Percentiles rank a stretch among this genome's conserved stretches.
phyloP scores from a whole-genome alignment of 2,888 invertebrate species.

The Imbricaverruca yamaguchii region DNA sequence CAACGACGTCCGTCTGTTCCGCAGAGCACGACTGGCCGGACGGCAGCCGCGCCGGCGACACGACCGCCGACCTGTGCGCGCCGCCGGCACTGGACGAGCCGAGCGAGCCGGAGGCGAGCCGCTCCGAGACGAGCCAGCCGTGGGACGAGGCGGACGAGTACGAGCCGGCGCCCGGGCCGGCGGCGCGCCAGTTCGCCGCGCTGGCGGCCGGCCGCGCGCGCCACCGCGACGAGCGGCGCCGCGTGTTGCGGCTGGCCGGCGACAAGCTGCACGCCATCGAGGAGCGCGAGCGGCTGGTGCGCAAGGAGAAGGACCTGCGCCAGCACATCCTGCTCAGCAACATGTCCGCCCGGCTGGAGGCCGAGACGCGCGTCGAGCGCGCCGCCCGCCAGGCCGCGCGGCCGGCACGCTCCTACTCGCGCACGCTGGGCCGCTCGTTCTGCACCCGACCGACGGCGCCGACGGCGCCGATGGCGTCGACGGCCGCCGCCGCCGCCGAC shows the following conservation, averaged over 20 bases:
- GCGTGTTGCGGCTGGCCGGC: slow-evolving; percentile 1
- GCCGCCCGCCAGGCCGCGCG: neutral
- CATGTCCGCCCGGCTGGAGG: slow-evolving; percentile 3
- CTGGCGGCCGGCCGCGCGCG: neutral
- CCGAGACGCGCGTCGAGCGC: slow-evolving; percentile 2
- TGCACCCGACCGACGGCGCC: neutral
- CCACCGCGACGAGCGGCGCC: slow-evolving; percentile 6
- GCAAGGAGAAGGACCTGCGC: neutral
- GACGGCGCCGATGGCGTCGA: neutral
- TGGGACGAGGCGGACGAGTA: too few relatives aligned
- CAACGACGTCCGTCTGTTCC: too few relatives aligned
- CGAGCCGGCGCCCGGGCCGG: neutral
- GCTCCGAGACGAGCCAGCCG: neutral
- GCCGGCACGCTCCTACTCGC: neutral
- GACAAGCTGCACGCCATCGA: slow-evolving; percentile 6
- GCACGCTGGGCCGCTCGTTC: slow-evolving; percentile 14
- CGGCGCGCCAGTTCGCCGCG: neutral
- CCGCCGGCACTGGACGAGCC: neutral
- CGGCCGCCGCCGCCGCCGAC: neutral
- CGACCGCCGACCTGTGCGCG: neutral
- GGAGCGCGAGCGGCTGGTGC: neutral
- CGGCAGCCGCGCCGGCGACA: too few relatives aligned
- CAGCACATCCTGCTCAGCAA: neutral
- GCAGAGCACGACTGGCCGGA: too few relatives aligned
- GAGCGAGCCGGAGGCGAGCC: neutral